Percentiles rank a stretch among this genome's conserved stretches.
These are phyloP conservation scores for Amazona ochrocephala DNA, from an alignment of 2,797 vertebrate species.

Conservation along the genomic window DNA sequence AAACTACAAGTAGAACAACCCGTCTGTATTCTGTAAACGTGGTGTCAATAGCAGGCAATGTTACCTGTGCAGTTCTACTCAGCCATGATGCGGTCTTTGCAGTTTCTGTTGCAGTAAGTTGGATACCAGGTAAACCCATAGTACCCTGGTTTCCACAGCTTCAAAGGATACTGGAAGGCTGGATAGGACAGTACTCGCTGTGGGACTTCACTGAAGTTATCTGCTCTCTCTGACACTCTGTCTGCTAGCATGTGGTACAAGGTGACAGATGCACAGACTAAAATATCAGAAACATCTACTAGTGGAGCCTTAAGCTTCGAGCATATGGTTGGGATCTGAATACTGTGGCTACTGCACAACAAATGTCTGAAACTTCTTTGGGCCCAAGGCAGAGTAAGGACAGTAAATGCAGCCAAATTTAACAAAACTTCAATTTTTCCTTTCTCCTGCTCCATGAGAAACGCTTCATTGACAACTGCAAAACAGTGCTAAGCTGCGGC, in stretches of 20 bases:
- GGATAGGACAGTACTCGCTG: neutral
- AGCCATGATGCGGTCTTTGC: neutral
- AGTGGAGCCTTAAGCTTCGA: neutral
- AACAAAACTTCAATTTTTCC: neutral
- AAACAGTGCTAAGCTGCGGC: neutral
- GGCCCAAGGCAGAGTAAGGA: neutral
- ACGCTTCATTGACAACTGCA: neutral
- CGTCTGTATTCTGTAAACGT: neutral
- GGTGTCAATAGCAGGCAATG: neutral
- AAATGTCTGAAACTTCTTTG: neutral
- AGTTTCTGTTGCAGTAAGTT: neutral
- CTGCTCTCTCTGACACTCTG: neutral
- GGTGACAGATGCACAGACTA: neutral
- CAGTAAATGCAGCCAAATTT: neutral
- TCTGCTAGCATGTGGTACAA: neutral
- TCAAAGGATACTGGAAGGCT: accelerated
- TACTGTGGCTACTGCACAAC: neutral
- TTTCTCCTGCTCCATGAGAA: neutral
- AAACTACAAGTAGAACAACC: accelerated
- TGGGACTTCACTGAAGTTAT: neutral
- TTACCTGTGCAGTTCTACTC: neutral
- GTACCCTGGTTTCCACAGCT: neutral
- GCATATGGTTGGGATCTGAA: accelerated
- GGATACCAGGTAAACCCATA: neutral
- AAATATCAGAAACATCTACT: neutral